A percentile compares a stretch with the other conserved stretches of the same genome.
Evolutionary conservation across 2,888 invertebrate genomes (phyloP).

Genomic region (Erebia epiphron): DNA sequence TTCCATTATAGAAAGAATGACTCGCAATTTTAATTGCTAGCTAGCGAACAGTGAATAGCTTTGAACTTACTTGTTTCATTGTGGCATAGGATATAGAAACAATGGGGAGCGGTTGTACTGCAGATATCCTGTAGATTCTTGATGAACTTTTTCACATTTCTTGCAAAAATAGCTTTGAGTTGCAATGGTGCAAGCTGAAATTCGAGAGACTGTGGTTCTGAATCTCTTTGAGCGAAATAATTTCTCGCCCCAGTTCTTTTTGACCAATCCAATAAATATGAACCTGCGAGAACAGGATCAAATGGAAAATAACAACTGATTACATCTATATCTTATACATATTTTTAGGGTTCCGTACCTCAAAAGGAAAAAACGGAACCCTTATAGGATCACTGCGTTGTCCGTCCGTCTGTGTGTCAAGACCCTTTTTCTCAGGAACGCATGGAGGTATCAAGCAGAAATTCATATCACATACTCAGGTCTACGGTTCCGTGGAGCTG

Average conservation of each 20-base stretch:
- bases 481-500: no score
- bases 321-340: no score
- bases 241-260: conserved; percentile 10
- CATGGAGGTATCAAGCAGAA: no score
- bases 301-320: no score
- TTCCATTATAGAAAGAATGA: conserved; percentile 33
- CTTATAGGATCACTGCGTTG: no score
- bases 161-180: conserved; percentile 5
- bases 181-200: not conserved
- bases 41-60: conserved; percentile 36
- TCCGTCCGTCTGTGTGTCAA: no score
- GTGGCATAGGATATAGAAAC: conserved; percentile 30
- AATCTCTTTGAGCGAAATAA: conserved; percentile 11
- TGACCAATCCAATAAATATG: not conserved
- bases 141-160: conserved; percentile 44
- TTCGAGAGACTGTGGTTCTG: conserved; percentile 9
- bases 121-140: conserved; percentile 41
- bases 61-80: conserved; percentile 35
- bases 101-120: conserved; percentile 33
- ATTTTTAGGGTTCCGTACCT: no score
- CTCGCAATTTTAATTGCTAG: conserved; percentile 38
- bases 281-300: not conserved
- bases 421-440: no score
- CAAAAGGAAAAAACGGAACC: no score
- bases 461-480: no score